A percentile compares a stretch with the other conserved stretches of the same genome.
Conservation (phyloP, 2,113 vertebrate species). For the Spea multiplicata region DNA sequence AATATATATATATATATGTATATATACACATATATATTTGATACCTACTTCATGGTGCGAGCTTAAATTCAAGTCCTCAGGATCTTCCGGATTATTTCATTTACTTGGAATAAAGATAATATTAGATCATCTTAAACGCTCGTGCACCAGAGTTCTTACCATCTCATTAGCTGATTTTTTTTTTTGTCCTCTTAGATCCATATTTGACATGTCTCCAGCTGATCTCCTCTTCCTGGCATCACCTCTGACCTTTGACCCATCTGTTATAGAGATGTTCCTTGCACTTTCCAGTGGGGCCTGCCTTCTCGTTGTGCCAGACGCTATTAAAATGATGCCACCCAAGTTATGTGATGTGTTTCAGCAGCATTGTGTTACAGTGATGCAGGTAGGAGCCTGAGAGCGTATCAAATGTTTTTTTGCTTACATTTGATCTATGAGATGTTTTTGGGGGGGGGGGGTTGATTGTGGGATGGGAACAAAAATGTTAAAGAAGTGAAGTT, state of each 20-base stretch:
- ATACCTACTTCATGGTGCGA: no score
- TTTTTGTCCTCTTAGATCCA: slow-evolving; percentile 65
- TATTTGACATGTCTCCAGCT: slow-evolving; percentile 76
- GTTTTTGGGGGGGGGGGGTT: not conserved
- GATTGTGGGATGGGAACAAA: not conserved
- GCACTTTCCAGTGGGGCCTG: slow-evolving; percentile 83
- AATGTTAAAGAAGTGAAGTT: no score
- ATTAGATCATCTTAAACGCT: no score
- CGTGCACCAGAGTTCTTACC: no score
- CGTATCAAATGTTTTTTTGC: not conserved
- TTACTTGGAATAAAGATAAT: no score
- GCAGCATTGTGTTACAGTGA: slow-evolving; percentile 75
- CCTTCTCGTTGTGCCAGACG: slow-evolving; percentile 80
- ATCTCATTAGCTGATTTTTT: not conserved
- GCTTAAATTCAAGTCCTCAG: no score
- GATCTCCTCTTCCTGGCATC: slow-evolving; percentile 89
- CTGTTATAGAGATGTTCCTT: slow-evolving; percentile 88
- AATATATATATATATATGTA: no score
- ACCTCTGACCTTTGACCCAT: slow-evolving; percentile 93
- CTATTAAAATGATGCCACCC: slow-evolving; percentile 76
- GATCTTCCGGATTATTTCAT: no score
- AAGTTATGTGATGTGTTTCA: slow-evolving; percentile 74
- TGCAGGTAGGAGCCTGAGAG: slow-evolving; percentile 73
- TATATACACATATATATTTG: no score
- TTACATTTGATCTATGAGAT: not conserved